Evolutionary conservation across 2,888 invertebrate species (phyloP), one percentile per base, ranked within the genome.

Genomic region (Coleophora flavipennella): DNA sequence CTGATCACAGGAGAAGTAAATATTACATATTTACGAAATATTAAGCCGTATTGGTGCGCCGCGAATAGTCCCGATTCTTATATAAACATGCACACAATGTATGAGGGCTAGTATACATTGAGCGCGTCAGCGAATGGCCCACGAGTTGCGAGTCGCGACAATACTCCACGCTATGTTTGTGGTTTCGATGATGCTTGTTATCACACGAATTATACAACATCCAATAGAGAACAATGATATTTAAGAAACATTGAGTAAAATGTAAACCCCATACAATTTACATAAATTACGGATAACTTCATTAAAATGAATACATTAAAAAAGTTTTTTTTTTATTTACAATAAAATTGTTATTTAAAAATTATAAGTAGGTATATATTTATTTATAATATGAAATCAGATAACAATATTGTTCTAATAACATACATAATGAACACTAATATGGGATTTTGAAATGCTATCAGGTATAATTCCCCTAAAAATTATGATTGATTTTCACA

Each of bases 1-100:
- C 67, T 69, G 76, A 80, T 81, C 79, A 81, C 80, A 81, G 73
- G 65, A 65, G 64, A 74, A 78, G 75, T 77, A 77, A 74, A 78
- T 76, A 78, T 76, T 64, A 74, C 57, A 73, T 74, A 73, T 74
- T 74, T 73, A 75, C 72, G 68, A 66, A 60, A 69, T 64, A 69
- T 62, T 59, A 67, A 62, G 62, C 55, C 57, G n/a, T 66, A 65
- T 59, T 52, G 64, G 62, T 61, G 67, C 58, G 60, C 58, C 60
- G 57, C 59, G 59, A 20, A 20, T 59, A 59, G 60, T 36, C 3
- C n/a, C 14, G 50, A 50, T 51, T 45, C 44, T 40, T 45, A 46
- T 55, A 47, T 54, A 54, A 51, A 54, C 20, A 20, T 54, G 51
- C 50, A 54, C 50, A 37, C 32, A 46, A 56, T 38, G 25, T 13